These are phyloP conservation scores for Nomada lathburiana DNA, from an alignment of 2,888 invertebrate species.

Conservation along the genomic window DNA sequence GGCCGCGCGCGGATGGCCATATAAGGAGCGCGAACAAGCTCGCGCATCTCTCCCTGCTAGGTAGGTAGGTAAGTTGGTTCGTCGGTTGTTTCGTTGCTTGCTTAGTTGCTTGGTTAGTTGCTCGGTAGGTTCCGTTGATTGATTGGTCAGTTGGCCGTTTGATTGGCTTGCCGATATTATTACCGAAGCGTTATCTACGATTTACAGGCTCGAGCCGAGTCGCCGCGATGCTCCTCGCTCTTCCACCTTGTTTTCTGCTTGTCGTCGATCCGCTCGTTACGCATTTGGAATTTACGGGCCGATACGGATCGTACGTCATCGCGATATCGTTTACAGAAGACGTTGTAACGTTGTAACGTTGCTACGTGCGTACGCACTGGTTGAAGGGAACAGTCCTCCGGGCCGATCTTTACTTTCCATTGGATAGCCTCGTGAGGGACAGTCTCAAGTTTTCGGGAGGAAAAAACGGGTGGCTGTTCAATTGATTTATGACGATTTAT, in stretches of 20 bases:
- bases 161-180: conserved; percentile 54
- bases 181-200: conserved; percentile 56
- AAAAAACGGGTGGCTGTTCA: background rate
- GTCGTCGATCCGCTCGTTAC: conserved; percentile 44
- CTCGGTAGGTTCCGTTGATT: conserved; percentile 53
- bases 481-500: background rate
- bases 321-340: conserved; percentile 18
- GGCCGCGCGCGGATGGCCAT: conserved; percentile 80
- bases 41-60: conserved; percentile 80
- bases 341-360: background rate
- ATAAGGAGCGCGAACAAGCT: conserved; percentile 83
- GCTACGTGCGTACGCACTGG: background rate
- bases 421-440: no score
- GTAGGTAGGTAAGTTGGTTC: conserved; percentile 64
- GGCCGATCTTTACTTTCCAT: no score
- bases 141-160: conserved; percentile 52
- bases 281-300: conserved; percentile 49
- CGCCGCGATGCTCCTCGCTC: conserved; percentile 23
- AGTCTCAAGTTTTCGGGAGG: no score
- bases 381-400: no score
- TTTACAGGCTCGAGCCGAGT: conserved; percentile 45
- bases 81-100: conserved; percentile 54
- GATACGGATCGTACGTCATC: conserved; percentile 30
- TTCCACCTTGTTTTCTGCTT: conserved; percentile 37
- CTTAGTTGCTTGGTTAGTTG: conserved; percentile 58